These are phyloP conservation scores for Xestia ashworthii DNA, from an alignment of 2,888 invertebrate species.

Conservation along the genomic window DNA sequence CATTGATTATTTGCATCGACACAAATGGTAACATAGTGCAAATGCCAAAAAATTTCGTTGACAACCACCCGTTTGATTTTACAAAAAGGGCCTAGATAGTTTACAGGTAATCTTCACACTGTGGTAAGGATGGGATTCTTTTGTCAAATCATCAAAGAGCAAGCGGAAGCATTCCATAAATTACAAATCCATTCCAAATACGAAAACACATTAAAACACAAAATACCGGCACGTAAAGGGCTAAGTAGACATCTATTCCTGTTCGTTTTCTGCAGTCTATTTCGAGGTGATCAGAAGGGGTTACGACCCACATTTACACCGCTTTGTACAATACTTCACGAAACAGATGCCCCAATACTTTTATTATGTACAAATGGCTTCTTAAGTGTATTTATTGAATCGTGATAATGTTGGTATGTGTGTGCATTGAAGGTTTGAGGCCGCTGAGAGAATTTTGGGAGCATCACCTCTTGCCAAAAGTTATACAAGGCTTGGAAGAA, in stretches of 20 bases:
- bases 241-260: constrained; percentile 53
- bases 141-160: constrained; percentile 16
- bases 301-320: constrained; percentile 70
- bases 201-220: constrained; percentile 26
- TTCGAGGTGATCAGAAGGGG: constrained; percentile 69
- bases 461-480: constrained; percentile 50
- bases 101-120: not conserved
- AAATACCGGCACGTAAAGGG: constrained; percentile 30
- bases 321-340: constrained; percentile 66
- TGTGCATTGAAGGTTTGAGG: constrained; percentile 43
- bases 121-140: not conserved
- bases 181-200: constrained; percentile 27
- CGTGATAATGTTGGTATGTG: constrained; percentile 63
- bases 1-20: too few relatives aligned
- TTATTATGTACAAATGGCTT: constrained; percentile 79
- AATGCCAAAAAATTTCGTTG: not conserved
- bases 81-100: not conserved
- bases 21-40: not conserved
- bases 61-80: not conserved
- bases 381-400: constrained; percentile 64
- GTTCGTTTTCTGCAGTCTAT: constrained; percentile 64
- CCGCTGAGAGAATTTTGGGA: constrained; percentile 29
- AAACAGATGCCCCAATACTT: constrained; percentile 80
- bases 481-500: constrained; percentile 47
- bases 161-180: constrained; percentile 22